These are phyloP conservation scores for Taenaris catops DNA, from an alignment of 2,888 invertebrate genomes.

Conservation along the genomic window DNA sequence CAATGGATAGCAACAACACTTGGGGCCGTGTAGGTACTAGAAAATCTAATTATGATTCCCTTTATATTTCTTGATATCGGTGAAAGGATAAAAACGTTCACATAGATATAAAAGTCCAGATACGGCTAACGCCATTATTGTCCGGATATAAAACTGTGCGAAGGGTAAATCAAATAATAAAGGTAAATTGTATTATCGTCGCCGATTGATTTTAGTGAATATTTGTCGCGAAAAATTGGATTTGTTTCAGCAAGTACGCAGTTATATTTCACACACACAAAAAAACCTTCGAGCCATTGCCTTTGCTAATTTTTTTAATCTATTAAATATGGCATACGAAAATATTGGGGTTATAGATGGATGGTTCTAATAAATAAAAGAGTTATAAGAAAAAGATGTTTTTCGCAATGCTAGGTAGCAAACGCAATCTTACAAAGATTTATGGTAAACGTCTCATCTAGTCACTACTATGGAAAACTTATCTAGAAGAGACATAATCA, in stretches of 20 bases:
- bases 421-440: no score
- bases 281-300: no score
- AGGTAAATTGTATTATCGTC: conserved; percentile 67
- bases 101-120: conserved; percentile 34
- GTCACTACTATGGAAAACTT: no score
- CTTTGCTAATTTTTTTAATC: no score
- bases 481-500: no score
- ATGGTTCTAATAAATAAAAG: no score
- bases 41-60: conserved; percentile 1
- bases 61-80: conserved; percentile 4
- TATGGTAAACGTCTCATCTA: no score
- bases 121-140: conserved; percentile 53
- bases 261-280: not conserved
- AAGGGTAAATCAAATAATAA: conserved; percentile 73
- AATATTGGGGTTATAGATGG: no score
- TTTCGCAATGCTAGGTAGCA: no score
- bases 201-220: conserved; percentile 52
- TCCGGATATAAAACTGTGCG: conserved; percentile 59
- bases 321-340: no score
- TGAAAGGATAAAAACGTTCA: conserved; percentile 15
- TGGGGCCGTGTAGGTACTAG: not conserved
- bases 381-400: no score
- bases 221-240: conserved; percentile 37
- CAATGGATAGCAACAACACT: not conserved
- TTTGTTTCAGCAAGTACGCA: conserved; percentile 3